Conservation (phyloP, 2,888 invertebrate genomes). For the Epinotia ramella region DNA sequence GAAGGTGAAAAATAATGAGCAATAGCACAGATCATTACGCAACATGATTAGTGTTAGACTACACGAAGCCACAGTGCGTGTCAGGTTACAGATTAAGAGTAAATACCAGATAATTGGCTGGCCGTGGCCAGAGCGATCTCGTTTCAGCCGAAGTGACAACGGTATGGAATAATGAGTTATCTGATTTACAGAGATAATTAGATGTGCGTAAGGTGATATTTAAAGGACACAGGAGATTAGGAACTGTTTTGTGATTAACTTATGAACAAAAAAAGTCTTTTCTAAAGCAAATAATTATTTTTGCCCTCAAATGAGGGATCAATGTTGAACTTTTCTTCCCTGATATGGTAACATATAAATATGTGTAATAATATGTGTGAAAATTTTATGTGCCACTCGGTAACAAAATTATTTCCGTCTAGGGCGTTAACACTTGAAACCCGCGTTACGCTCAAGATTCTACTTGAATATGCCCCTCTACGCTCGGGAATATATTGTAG, state of each 20-base stretch:
- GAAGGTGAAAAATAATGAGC: background rate
- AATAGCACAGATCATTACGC: background rate
- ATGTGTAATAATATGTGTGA: no score
- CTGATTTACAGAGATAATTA: constrained; percentile 20
- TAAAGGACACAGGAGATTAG: background rate
- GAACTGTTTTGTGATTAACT: background rate
- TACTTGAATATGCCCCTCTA: no score
- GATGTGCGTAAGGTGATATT: background rate
- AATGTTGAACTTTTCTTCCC: no score
- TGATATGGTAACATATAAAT: no score
- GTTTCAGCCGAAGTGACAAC: constrained; percentile 17
- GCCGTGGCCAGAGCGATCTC: constrained; percentile 27
- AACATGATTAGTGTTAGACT: constrained; percentile 15
- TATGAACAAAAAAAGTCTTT: background rate
- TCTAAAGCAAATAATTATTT: no score
- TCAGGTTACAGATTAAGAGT: constrained; percentile 36
- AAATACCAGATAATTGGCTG: constrained; percentile 31
- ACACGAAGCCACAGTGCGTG: constrained; percentile 24
- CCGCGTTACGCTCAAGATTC: no score
- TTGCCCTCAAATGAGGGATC: no score
- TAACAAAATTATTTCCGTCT: no score
- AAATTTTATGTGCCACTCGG: no score
- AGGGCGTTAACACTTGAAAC: no score
- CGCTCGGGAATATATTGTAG: no score
- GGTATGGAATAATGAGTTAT: constrained; percentile 21